Evolutionary conservation across 2,888 invertebrate genomes (phyloP).

Genomic region (Stenichneumon culpator): DNA sequence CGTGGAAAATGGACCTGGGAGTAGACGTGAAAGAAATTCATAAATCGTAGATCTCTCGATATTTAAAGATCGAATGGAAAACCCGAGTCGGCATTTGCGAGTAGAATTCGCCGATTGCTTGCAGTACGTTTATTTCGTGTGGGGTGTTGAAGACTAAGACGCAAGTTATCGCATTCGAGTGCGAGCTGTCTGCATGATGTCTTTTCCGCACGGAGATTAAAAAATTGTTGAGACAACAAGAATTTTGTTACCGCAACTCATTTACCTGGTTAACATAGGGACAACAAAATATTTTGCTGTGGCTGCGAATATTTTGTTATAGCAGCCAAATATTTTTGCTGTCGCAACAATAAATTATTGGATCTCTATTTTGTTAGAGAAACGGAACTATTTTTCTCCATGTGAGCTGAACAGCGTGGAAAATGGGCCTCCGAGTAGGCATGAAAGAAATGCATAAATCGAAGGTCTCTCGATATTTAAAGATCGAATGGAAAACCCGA

Average conservation of each 20-base stretch:
- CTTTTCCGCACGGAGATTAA: no score
- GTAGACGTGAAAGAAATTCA: not conserved
- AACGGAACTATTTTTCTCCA: no score
- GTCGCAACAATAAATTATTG: no score
- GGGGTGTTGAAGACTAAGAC: not conserved
- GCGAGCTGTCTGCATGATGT: not conserved
- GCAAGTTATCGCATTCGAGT: not conserved
- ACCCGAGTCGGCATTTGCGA: not conserved
- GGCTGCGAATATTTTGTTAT: no score
- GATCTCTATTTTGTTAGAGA: no score
- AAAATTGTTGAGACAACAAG: no score
- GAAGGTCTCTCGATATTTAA: not conserved
- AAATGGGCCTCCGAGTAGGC: conserved; percentile 5
- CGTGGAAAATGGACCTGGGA: conserved; percentile 7
- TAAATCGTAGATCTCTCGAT: not conserved
- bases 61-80: conserved; percentile 30
- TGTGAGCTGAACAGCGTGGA: conserved; percentile 6
- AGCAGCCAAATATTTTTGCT: no score
- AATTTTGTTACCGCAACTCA: no score
- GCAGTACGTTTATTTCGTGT: not conserved
- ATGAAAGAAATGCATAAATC: not conserved
- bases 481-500: conserved; percentile 18
- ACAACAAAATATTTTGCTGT: no score
- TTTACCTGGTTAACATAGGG: no score
- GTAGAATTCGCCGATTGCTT: not conserved